phyloP scores from a whole-genome alignment of 2,888 invertebrate species.

The Hirtodrosophila trivittata region DNA sequence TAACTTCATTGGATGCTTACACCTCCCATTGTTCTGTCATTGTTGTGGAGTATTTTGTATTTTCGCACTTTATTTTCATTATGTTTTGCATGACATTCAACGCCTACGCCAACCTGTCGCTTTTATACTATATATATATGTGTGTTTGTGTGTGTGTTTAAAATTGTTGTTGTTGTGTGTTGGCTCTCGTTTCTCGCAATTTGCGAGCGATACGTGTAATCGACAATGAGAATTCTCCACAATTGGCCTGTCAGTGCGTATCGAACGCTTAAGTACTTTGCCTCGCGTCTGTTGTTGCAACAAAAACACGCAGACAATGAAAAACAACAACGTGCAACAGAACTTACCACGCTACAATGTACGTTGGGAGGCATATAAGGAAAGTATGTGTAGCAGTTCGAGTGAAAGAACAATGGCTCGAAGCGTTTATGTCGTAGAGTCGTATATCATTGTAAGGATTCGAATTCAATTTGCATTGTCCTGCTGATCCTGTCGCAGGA shows the following conservation, averaged over 20 bases:
- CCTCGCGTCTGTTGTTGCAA: constrained; percentile 15
- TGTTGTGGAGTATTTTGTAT: too few species aligned
- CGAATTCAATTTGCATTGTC: constrained; percentile 52
- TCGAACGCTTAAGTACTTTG: constrained; percentile 6
- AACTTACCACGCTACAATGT: too few species aligned
- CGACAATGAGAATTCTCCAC: constrained; percentile 6
- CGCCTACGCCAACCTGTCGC: too few species aligned
- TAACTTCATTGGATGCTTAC: too few species aligned
- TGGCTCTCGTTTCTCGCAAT: too few species aligned
- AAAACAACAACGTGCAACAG: background rate
- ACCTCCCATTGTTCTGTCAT: too few species aligned
- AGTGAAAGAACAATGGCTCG: constrained; percentile 13
- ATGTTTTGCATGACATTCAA: too few species aligned
- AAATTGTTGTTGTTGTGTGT: too few species aligned
- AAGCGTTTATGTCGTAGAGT: constrained; percentile 24
- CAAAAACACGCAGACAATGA: constrained; percentile 9
- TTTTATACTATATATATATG: too few species aligned
- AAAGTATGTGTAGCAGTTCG: background rate
- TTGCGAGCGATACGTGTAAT: background rate
- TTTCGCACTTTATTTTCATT: too few species aligned
- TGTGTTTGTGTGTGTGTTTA: too few species aligned
- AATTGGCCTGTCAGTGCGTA: constrained; percentile 9
- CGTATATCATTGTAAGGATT: constrained; percentile 44
- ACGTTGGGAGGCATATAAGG: background rate
- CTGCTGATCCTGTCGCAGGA: background rate